phyloP scores from a whole-genome alignment of 2,797 vertebrate genomes.

The Atherinosoma microstoma region DNA sequence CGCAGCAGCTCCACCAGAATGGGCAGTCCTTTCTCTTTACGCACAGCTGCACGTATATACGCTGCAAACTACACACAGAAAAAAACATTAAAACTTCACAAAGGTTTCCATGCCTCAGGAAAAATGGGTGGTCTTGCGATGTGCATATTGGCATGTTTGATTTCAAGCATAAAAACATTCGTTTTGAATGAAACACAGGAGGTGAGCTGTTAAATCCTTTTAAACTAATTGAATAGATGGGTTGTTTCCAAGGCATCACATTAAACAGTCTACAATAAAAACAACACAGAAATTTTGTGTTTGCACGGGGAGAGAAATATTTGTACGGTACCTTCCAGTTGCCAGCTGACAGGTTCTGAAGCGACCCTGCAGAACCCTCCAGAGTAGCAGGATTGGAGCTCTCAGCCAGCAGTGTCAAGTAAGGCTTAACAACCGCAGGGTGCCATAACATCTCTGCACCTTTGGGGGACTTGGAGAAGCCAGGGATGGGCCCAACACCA shows the following conservation, averaged over 20 bases:
- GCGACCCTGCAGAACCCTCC: slow-evolving; percentile 95
- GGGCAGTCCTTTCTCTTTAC: slow-evolving; percentile 97
- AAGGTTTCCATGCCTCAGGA: background rate
- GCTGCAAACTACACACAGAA: slow-evolving; percentile 88
- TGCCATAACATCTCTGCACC: slow-evolving; percentile 99
- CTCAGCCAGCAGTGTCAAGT: slow-evolving; percentile 95
- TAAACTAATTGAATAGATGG: slow-evolving; percentile 33
- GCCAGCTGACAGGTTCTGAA: slow-evolving; percentile 97
- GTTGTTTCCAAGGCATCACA: slow-evolving; percentile 10
- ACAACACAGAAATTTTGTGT: background rate
- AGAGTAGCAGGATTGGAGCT: slow-evolving; percentile 98
- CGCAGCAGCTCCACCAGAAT: slow-evolving; percentile 97
- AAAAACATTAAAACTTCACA: slow-evolving; percentile 38
- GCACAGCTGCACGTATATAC: slow-evolving; percentile 95
- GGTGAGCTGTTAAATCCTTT: slow-evolving; percentile 41
- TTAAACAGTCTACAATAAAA: background rate
- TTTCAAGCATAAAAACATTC: slow-evolving; percentile 30
- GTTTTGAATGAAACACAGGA: slow-evolving; percentile 18
- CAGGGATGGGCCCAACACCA: slow-evolving; percentile 95
- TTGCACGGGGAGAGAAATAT: background rate
- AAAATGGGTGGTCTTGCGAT: slow-evolving; percentile 17
- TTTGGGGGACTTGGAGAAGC: slow-evolving; percentile 95
- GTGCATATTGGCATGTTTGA: slow-evolving; percentile 7
- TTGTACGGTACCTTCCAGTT: slow-evolving; percentile 95
- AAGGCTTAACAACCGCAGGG: slow-evolving; percentile 95